Conservation (phyloP, 2,113 vertebrate genomes). For the Plecturocebus donacophilus region DNA sequence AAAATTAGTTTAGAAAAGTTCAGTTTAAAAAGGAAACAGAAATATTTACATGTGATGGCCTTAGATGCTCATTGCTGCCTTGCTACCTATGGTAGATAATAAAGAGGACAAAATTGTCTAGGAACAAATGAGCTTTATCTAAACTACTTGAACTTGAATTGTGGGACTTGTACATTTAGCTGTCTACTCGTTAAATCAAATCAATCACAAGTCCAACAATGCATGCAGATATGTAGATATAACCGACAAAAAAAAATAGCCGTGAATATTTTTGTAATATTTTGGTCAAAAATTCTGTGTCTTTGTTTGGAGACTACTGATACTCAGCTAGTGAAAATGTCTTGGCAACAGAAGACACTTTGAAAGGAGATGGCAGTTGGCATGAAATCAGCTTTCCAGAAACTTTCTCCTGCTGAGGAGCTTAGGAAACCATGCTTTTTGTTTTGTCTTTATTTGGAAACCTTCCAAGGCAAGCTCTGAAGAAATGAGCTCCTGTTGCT, state of each 20-base stretch:
- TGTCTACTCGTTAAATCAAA: neutral
- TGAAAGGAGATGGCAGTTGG: neutral
- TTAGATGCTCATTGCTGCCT: neutral
- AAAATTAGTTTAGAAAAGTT: constrained; percentile 37
- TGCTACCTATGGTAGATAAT: neutral
- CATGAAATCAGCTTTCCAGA: neutral
- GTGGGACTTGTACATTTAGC: neutral
- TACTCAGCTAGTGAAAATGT: neutral
- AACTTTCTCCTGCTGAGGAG: neutral
- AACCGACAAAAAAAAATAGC: neutral
- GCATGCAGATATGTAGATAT: neutral
- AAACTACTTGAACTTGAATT: constrained; percentile 13
- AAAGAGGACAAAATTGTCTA: neutral
- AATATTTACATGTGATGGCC: neutral
- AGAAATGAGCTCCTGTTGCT: neutral
- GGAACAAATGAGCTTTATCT: neutral
- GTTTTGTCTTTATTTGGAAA: neutral
- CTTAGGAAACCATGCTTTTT: neutral
- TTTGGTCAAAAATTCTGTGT: neutral
- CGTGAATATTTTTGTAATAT: neutral
- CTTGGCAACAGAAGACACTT: neutral
- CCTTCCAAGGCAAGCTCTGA: neutral
- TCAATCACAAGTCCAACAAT: neutral
- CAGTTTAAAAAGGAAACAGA: neutral
- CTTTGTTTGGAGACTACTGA: neutral